Conservation (phyloP, 1,140 invertebrate species). For the Ephestia elutella region DNA sequence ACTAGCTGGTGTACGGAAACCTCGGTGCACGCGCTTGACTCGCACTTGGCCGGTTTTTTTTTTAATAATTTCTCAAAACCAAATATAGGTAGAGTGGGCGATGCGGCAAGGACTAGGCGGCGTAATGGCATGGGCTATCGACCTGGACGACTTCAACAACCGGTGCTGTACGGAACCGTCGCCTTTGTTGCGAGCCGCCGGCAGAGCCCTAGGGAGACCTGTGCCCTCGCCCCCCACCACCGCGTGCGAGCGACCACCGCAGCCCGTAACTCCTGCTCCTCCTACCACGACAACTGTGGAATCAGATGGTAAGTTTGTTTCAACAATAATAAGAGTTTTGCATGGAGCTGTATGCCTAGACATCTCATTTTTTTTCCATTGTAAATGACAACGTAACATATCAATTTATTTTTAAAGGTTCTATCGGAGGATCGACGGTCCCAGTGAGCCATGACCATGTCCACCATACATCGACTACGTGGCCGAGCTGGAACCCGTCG, state of each 20-base stretch:
- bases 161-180: slow-evolving; percentile 85
- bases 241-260: slow-evolving; percentile 78
- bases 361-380: too few relatives aligned
- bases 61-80: too few relatives aligned
- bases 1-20: too few relatives aligned
- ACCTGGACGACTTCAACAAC: slow-evolving; percentile 92
- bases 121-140: slow-evolving; percentile 91
- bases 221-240: slow-evolving; percentile 72
- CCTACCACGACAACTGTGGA: slow-evolving; percentile 80
- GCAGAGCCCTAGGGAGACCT: slow-evolving; percentile 81
- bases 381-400: too few relatives aligned
- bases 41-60: too few relatives aligned
- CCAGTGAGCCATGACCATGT: slow-evolving; percentile 52
- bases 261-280: slow-evolving; percentile 81
- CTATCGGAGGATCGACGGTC: slow-evolving; percentile 14
- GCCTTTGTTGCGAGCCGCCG: slow-evolving; percentile 83
- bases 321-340: too few relatives aligned
- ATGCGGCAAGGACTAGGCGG: slow-evolving; percentile 83
- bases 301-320: slow-evolving; percentile 45
- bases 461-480: slow-evolving; percentile 61
- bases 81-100: slow-evolving; percentile 80
- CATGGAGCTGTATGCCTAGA: too few relatives aligned
- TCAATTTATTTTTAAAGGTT: slow-evolving; percentile 12
- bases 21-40: too few relatives aligned
- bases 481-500: slow-evolving; percentile 72